These are phyloP conservation scores for Colius striatus DNA, from an alignment of 2,113 vertebrate species.

Conservation along the genomic window DNA sequence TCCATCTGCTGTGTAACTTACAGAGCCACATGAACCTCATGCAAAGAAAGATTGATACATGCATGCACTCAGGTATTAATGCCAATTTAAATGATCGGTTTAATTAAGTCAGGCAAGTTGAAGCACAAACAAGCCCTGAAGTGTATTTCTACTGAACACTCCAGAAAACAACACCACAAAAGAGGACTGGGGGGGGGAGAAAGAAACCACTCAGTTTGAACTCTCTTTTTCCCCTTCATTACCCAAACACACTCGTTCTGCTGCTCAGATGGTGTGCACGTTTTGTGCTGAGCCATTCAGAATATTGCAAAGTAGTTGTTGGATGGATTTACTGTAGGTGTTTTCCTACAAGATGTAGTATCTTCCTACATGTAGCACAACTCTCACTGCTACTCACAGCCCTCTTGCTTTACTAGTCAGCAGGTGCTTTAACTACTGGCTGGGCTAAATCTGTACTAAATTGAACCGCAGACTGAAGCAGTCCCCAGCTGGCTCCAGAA, in stretches of 20 bases:
- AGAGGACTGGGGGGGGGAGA: fast-evolving
- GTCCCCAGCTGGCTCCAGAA: background rate
- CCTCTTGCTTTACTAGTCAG: background rate
- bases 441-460: background rate
- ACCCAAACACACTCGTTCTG: background rate
- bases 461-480: background rate
- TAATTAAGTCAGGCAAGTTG: constrained; percentile 22
- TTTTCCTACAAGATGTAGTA: background rate
- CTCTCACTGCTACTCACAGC: background rate
- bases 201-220: background rate
- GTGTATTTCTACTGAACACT: background rate
- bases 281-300: background rate
- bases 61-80: background rate
- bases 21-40: background rate
- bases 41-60: background rate
- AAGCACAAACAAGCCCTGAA: background rate
- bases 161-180: background rate
- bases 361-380: background rate
- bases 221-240: background rate
- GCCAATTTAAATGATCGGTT: background rate
- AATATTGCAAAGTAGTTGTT: background rate
- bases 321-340: background rate
- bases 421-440: background rate
- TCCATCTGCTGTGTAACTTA: background rate
- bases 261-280: background rate